Base-by-base conservation (phyloP, 2,797 vertebrate species). In the Lagocephalus sceleratus region DNA sequence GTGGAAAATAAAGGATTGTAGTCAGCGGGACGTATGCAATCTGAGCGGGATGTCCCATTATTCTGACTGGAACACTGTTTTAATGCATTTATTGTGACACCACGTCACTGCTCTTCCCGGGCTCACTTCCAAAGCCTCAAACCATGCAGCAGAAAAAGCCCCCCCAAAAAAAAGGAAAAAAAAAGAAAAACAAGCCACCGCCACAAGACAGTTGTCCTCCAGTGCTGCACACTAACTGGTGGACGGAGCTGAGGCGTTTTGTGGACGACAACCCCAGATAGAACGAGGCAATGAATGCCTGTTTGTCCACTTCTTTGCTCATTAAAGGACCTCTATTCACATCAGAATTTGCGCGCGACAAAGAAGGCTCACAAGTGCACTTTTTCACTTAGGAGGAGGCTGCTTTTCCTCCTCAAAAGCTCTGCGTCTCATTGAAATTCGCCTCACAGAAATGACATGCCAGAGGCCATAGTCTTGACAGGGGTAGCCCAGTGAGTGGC, bases 341-440 rank as follows among this genome's bases (percentile, higher is more conserved):
- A 20, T 74, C 81, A 69, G 69, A 73, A 59, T 72, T 69, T 50
- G 61, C 63, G 25, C 66, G 81, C 85, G 76, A 89, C 87, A 90
- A 86, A 84, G 84, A 83, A 73, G 76, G 83, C 91, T 87, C 91
- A 89, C 69, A 87, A 86, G 87, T 80, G 86, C 75, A 78, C 85
- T 87, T 80, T 90, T 87, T 82, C 82, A 76, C 72, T 84, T 42
- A 82, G 82, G 69, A 85, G 87, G 81, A 76, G 69, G 73, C 82
- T 47, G 70, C 69, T 77, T 88, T 29, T 78, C 79, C 70, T 66
- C 68, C 83, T 84, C 80, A 84, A n/a, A 66, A 83, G 87, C 68
- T 75, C 79, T 72, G 63, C 84, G 79, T 44, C 87, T 92, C 86
- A 92, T 93, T 89, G 74, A 82, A 86, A 93, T 95, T 92, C 90